Evolutionary conservation across 2,113 vertebrate species (phyloP), one percentile per base, ranked within the genome.

Genomic region (Campylorhamphus procurvoides): DNA sequence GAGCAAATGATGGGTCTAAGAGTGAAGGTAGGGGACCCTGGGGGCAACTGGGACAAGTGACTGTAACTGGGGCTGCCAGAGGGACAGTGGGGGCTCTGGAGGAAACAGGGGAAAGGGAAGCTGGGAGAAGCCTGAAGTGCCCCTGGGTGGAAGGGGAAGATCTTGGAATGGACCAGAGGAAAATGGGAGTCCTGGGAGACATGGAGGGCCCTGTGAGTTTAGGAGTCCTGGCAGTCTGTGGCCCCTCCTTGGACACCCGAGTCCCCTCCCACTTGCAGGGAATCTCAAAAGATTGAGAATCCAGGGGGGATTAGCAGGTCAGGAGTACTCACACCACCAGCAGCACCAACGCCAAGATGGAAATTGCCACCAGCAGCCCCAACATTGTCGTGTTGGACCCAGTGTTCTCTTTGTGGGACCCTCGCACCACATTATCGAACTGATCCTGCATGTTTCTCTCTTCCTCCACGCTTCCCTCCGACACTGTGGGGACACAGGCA

Each of bases 271-370:
- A 28, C 62, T 28, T 53, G 18, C 56, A 74, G 40, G 55, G 50
- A 92, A 74, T 58, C 23, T n/a, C 3, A 9, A 62, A 42, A 12
- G 11, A 33, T 27, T 50, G 39, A 50, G 18, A 62, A 60, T 46
- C 17, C 37, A 2, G 10, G 18, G 13, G 6, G 11, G 47, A 20
- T 77, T 13, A 39, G 4, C 44, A 44, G 19, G 27, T n/a, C 62
- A 79, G 69, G 44, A 84, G 23, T 18, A 85, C 96, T 97, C 62
- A 96, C 95, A 59, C 1, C 31, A 97, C 18, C 66, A 96, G 52
- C 84, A 96, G 69, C 18, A 93, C 0, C 0, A 91, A 28, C 0
- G 2, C 35, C 52, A 87, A n/a, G 58, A 74, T 60, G 58, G 62
- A 31, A 1, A 85, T 9, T 12, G 27, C 56, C 87, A 94, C 12